A percentile compares a stretch with the other conserved stretches of the same genome.
phyloP scores from a whole-genome alignment of 2,888 invertebrate genomes.

The Melanostoma mellinum region DNA sequence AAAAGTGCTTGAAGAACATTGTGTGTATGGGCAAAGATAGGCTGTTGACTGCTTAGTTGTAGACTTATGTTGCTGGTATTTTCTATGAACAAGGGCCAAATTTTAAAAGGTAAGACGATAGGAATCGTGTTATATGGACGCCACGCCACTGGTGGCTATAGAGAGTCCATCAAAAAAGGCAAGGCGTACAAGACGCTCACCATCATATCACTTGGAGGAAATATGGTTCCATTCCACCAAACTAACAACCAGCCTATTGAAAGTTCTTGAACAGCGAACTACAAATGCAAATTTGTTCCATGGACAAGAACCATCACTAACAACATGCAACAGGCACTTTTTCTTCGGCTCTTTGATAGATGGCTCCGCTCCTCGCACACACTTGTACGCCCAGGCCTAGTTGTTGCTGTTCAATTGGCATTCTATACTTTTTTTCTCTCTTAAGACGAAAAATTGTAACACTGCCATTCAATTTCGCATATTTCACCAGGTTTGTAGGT shows the following conservation, averaged over 20 bases:
- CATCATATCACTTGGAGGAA: slow-evolving; percentile 3
- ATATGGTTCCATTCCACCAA: slow-evolving; percentile 25
- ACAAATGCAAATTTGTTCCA: slow-evolving; percentile 72
- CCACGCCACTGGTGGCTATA: too few species aligned
- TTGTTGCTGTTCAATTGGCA: slow-evolving; percentile 50
- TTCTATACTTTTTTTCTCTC: slow-evolving; percentile 13
- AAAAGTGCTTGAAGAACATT: too few species aligned
- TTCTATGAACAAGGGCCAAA: too few species aligned
- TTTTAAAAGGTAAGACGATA: too few species aligned
- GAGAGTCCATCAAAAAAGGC: slow-evolving; percentile 56
- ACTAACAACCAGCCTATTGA: slow-evolving; percentile 48
- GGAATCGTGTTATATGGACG: too few species aligned
- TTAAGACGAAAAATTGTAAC: slow-evolving; percentile 3
- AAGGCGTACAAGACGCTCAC: slow-evolving; percentile 32
- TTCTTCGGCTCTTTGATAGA: slow-evolving; percentile 65
- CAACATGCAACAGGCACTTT: slow-evolving; percentile 59
- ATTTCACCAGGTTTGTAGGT: slow-evolving; percentile 4
- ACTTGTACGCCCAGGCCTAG: slow-evolving; percentile 64
- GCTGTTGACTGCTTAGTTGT: too few species aligned
- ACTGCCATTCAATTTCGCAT: not conserved
- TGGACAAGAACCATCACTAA: slow-evolving; percentile 70
- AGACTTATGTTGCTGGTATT: too few species aligned
- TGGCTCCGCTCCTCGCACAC: slow-evolving; percentile 59
- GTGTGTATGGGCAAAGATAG: too few species aligned
- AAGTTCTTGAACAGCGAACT: slow-evolving; percentile 47